Evolutionary conservation across 2,797 vertebrate species (phyloP), one percentile per base, ranked within the genome.

Genomic region (Myiothlypis coronata): DNA sequence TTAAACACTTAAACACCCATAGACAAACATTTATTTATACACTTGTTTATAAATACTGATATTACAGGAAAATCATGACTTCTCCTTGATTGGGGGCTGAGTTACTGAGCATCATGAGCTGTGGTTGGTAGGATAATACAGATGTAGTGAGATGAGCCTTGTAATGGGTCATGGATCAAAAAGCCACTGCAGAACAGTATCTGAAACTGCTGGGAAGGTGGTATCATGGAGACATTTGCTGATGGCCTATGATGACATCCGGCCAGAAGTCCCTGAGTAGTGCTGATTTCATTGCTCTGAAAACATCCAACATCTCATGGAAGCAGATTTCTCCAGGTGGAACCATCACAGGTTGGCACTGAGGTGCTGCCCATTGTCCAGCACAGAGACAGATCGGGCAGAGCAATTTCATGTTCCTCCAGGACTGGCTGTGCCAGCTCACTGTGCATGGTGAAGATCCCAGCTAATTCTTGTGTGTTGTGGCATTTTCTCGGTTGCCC

Each of bases 321-420:
- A 79, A 82, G 28, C 27, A 74, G 34, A 46, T 57, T 57, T n/a
- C 34, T 79, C 28, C 47, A 67, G 43, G 41, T 60, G 32, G 20
- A 70, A 32, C n/a, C 44, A 41, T 32, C 26, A 12, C 4, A 30
- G 16, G 2, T 21, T 60, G 69, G 28, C 2, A 3, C 37, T 50
- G 41, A 86, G 49, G 35, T 47, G 37, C 77, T 94, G n/a, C 39
- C 14, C 63, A 49, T 30, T 1, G 0, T 27, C 43, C 2, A 2
- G 1, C 19, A 37, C 2, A 4, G 53, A 77, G 37, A 15, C 27
- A 46, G 30, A 14, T 1, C 68, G 65, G 41, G 28, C 32, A 37
- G 12, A 61, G 30, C 1, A 8, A 63, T 21, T 23, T 18, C 70
- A 30, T 0, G 0, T 63, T 81, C 19, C 30, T 37, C 11, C 61